Base-by-base conservation (phyloP, 2,113 vertebrate species). In the Sphaerodactylus townsendi region DNA sequence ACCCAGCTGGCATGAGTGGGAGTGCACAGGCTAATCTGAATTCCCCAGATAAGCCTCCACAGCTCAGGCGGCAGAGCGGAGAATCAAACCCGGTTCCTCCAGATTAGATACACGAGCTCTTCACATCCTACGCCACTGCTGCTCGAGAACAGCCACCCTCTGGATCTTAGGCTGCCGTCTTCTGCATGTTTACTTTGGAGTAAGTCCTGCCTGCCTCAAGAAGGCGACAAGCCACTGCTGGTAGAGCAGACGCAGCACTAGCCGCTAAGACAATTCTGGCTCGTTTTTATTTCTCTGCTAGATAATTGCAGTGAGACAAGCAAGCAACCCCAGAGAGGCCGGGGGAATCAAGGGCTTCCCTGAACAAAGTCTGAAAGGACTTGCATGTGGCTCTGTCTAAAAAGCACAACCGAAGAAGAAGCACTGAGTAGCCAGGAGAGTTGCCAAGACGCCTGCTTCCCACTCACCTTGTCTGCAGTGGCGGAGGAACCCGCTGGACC, bases 391-490 rank as follows among this genome's bases (percentile, higher is more conserved):
- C 89, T 70, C 23, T 56, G 21, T 50, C 25, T 33, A 83, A 82
- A 86, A 71, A 19, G 81, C 2, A 80, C 21, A 78, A 84, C 19
- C n/a, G n/a, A n/a, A n/a, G n/a, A n/a, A 7, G 14, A 87, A 90
- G 80, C 91, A 88, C 86, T 2, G 5, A 82, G 68, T 46, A 84
- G 14, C 66, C 86, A 88, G 83, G 9, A 87, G 11, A 88, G 76
- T 5, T 77, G 50, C 72, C 83, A 72, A 56, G 4, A 10, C 81
- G 39, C 84, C 82, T 30, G 23, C 87, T 90, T 83, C 87, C 88
- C 62, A 64, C 76, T 93, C 65, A 66, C 90, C 96, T 96, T 96
- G 96, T 94, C 95, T 96, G 95, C 93, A 87, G 73, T 41, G 87
- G 84, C 84, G 76, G 72, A 88, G 75, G 92, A 89, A 79, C 77